Evolutionary conservation across 2,797 vertebrate species (phyloP), one percentile per base, ranked within the genome.

Genomic region (Lemur catta): DNA sequence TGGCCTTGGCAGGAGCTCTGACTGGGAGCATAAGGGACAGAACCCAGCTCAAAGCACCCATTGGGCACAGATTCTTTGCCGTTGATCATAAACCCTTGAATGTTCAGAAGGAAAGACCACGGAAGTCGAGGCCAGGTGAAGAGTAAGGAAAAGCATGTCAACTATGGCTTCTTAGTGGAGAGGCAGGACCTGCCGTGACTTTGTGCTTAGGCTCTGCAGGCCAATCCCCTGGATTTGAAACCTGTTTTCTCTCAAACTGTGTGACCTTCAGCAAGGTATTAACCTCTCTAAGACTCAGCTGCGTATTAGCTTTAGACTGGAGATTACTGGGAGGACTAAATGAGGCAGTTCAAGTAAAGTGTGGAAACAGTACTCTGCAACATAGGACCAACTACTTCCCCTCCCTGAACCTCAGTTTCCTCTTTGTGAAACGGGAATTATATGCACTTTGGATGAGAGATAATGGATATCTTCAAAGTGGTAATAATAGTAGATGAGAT

Each of bases 321-420:
- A 24, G 41, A 35, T 65, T 57, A 89, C 4, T 30, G 1, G 18
- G 50, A 80, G 17, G 33, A 93, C 82, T 80, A 65, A 71, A 74
- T 48, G 30, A 91, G 50, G 84, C 2, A 41, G 63, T 84, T 71
- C 33, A 65, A 12, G 11, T 33, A 20, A 74, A 35, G n/a, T 55
- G 18, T n/a, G 59, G 35, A 69, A 61, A 82, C 17, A 74, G 79
- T 67, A 13, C 12, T 14, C 12, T 82, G 82, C 0, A 35, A 75
- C 46, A 20, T 1, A 30, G 57, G 38, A 35, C 24, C 38, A 55
- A 18, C 79, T 6, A 86, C 69, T 43, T 86, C 7, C 20, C 17
- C 11, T 55, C n/a, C 82, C 35, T 41, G 17, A 78, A 71, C 48
- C 63, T 95, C 48, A 69, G 38, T 80, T 95, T 92, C 33, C 41